A percentile compares a stretch with the other conserved stretches of the same genome.
Evolutionary conservation across 2,888 invertebrate genomes (phyloP).

Genomic region (Apamea anceps): DNA sequence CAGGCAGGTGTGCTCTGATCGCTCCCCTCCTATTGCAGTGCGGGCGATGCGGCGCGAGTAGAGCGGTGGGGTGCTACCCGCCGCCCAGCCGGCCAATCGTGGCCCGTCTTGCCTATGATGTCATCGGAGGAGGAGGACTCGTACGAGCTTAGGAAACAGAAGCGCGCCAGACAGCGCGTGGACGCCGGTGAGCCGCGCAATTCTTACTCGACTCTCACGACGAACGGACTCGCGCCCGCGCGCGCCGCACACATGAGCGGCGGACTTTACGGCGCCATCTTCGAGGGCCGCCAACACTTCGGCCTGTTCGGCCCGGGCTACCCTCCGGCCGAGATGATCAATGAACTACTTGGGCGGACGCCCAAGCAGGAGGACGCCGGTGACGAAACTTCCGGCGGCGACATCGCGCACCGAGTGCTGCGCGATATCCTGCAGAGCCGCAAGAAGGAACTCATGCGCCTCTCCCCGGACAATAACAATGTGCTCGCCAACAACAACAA

Average conservation of each 20-base stretch:
- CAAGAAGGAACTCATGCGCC: slow-evolving; percentile 94
- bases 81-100: slow-evolving; percentile 94
- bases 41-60: slow-evolving; percentile 89
- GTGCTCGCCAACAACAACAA: slow-evolving; percentile 90
- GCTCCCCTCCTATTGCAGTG: slow-evolving; percentile 88
- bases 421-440: slow-evolving; percentile 97
- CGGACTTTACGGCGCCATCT: slow-evolving; percentile 96
- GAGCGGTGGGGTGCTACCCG: slow-evolving; percentile 89
- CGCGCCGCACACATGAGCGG: slow-evolving; percentile 95
- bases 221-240: slow-evolving; percentile 90
- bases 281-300: slow-evolving; percentile 95
- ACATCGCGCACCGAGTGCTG: slow-evolving; percentile 95
- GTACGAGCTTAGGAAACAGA: slow-evolving; percentile 98
- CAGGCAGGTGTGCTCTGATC: slow-evolving; percentile 87
- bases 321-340: slow-evolving; percentile 97
- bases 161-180: slow-evolving; percentile 98
- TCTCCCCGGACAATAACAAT: slow-evolving; percentile 91
- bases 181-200: slow-evolving; percentile 99
- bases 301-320: slow-evolving; percentile 96
- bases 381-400: slow-evolving; percentile 88
- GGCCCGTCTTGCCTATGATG: slow-evolving; percentile 96
- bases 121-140: slow-evolving; percentile 99
- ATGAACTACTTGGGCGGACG: slow-evolving; percentile 96
- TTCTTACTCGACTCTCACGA: slow-evolving; percentile 93
- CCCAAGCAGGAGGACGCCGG: slow-evolving; percentile 92